phyloP scores from a whole-genome alignment of 2,113 vertebrate genomes.

The Pyxicephalus adspersus region DNA sequence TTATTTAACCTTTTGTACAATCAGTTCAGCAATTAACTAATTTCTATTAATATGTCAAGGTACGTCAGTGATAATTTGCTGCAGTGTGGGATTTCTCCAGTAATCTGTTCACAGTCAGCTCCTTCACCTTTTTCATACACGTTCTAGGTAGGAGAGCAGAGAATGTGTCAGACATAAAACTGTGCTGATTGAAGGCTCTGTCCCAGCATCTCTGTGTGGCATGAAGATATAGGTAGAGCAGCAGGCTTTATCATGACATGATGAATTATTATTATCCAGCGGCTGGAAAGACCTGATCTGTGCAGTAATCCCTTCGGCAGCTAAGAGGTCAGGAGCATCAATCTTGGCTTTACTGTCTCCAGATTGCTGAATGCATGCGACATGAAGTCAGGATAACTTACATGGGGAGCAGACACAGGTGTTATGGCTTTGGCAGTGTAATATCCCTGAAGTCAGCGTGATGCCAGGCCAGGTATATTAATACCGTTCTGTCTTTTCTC shows the following conservation, averaged over 20 bases:
- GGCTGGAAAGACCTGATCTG: conserved; percentile 35
- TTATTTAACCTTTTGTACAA: too few relatives aligned
- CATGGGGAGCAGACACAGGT: conserved; percentile 24
- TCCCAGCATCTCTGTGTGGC: conserved; percentile 31
- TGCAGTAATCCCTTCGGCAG: conserved; percentile 44
- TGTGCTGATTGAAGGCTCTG: conserved; percentile 27
- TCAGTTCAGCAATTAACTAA: too few relatives aligned
- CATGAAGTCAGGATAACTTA: conserved; percentile 34
- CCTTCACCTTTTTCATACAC: not conserved
- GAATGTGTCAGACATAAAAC: conserved; percentile 10
- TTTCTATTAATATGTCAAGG: too few relatives aligned
- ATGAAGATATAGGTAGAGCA: conserved; percentile 38
- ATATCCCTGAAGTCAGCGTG: conserved; percentile 13
- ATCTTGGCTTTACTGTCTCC: conserved; percentile 44
- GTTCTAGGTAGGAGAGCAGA: not conserved
- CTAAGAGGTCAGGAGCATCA: conserved; percentile 46
- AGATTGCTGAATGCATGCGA: conserved; percentile 32
- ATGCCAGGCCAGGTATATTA: not conserved
- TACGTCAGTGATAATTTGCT: too few relatives aligned
- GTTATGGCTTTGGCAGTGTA: conserved; percentile 16
- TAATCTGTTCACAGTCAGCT: not conserved
- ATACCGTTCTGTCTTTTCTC: not conserved
- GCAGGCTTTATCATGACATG: conserved; percentile 47
- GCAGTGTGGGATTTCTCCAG: too few relatives aligned
- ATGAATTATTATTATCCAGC: conserved; percentile 41